Evolutionary conservation across 2,888 invertebrate genomes (phyloP).

Genomic region (Nemotelus pantherinus): DNA sequence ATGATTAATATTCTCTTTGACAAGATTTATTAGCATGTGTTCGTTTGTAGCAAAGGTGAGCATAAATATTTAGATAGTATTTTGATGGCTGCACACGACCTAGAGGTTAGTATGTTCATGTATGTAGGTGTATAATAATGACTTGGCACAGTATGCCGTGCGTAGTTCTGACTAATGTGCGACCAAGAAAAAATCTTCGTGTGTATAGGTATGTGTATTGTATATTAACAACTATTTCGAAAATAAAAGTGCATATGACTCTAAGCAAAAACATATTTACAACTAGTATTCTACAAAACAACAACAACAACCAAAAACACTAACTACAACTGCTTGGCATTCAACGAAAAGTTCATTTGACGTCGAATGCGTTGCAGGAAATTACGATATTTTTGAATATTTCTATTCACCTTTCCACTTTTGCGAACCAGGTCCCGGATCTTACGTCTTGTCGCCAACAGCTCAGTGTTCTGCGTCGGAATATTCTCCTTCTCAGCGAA

Average conservation of each 20-base stretch:
- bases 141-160: too few species aligned
- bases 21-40: not conserved
- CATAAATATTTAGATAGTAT: too few species aligned
- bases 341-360: constrained; percentile 42
- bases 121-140: too few species aligned
- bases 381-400: constrained; percentile 49
- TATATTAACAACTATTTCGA: constrained; percentile 19
- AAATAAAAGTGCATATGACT: constrained; percentile 1
- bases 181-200: too few species aligned
- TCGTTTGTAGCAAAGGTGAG: too few species aligned
- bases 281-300: not conserved
- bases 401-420: constrained; percentile 49
- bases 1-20: not conserved
- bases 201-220: not conserved
- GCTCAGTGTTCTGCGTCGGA: constrained; percentile 43
- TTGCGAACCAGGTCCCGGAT: constrained; percentile 47
- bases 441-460: constrained; percentile 45
- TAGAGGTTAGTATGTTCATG: too few species aligned
- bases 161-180: too few species aligned
- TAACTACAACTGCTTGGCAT: constrained; percentile 15
- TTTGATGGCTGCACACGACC: too few species aligned
- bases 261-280: not conserved
- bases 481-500: constrained; percentile 42
- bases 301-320: constrained; percentile 12
- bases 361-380: constrained; percentile 47